Base-by-base conservation (phyloP, 1,140 invertebrate genomes). In the Lutraria rhynchaena region DNA sequence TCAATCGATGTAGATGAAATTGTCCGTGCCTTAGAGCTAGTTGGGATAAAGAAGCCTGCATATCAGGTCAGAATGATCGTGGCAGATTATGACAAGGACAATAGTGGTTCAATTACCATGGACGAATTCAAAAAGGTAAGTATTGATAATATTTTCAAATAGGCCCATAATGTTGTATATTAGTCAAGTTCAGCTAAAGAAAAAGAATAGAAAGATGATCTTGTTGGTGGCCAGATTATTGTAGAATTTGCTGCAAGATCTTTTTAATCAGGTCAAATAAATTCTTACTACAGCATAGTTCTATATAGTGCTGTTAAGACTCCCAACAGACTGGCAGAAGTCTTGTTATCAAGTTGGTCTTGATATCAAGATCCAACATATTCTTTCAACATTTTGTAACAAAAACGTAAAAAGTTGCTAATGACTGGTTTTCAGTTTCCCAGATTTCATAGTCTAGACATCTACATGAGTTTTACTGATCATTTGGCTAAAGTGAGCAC, bases 11-110 rank as follows among this genome's bases (percentile, higher is more conserved):
- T 98, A 71, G 95, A 95, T 73, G 98, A 99, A 91, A 93, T 99
- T 33, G 96, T 97, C 88, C 95, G 95, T 60, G 98, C 97, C 0
- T 93, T 99, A n/a, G 96, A 98, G 87, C 93, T 95, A 70, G 96
- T 96, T 85, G 97, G 97, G 24, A 96, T 98, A 91, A 99, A 99
- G 93, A 94, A 99, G 85, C 97, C 98, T 41, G 96, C 96, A 67
- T 99, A 97, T 94, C 95, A 97, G 93, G 96, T 98, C 13, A 95
- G 98, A 1, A 95, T 96, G 87, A 96, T 99, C 94, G 96, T 98
- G 83, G 95, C 97, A 84, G 96, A 99, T 85, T 96, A 95, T 90
- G 96, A 96, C 89, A 87, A 83, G 33, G 94, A 95, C 89, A 95
- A 95, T 92, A 94, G 94, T 87, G 95, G 96, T 57, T 95, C 95